A percentile compares a stretch with the other conserved stretches of the same genome.
phyloP scores from a whole-genome alignment of 2,888 invertebrate genomes.

The Hypomecis punctinalis region DNA sequence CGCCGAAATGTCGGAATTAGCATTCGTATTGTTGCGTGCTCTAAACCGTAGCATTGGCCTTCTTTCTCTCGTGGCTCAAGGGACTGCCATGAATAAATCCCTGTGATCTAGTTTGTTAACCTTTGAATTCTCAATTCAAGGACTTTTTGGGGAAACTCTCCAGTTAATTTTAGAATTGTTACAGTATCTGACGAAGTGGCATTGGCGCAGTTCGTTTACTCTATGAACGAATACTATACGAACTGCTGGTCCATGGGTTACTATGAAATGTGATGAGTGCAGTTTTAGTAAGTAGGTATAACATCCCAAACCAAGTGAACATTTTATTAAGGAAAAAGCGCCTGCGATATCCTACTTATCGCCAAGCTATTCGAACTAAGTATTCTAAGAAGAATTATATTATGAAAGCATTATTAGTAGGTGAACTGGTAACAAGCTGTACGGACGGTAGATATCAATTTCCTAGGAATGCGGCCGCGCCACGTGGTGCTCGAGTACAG shows the following conservation, averaged over 20 bases:
- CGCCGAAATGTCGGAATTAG: constrained; percentile 69
- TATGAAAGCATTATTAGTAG: neutral
- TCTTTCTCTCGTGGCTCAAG: constrained; percentile 40
- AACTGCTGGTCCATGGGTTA: too few relatives aligned
- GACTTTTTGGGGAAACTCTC: neutral
- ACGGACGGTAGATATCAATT: constrained; percentile 29
- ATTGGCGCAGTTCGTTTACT: too few relatives aligned
- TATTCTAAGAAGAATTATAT: too few relatives aligned
- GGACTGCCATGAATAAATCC: constrained; percentile 33
- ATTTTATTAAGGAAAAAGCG: too few relatives aligned
- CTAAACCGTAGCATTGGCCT: constrained; percentile 35
- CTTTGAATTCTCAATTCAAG: constrained; percentile 15
- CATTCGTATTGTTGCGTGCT: constrained; percentile 61
- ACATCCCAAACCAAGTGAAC: too few relatives aligned
- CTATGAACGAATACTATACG: too few relatives aligned
- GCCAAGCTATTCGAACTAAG: too few relatives aligned
- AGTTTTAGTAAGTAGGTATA: too few relatives aligned
- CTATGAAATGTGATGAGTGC: too few relatives aligned
- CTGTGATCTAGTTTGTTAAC: constrained; percentile 39
- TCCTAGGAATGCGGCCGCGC: constrained; percentile 44
- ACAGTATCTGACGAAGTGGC: too few relatives aligned
- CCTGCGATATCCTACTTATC: too few relatives aligned
- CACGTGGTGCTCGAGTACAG: constrained; percentile 42
- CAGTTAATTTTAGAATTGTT: too few relatives aligned
- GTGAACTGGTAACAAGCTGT: constrained; percentile 6